Conservation (phyloP, 2,888 invertebrate genomes). For the Exocentrus adspersus region DNA sequence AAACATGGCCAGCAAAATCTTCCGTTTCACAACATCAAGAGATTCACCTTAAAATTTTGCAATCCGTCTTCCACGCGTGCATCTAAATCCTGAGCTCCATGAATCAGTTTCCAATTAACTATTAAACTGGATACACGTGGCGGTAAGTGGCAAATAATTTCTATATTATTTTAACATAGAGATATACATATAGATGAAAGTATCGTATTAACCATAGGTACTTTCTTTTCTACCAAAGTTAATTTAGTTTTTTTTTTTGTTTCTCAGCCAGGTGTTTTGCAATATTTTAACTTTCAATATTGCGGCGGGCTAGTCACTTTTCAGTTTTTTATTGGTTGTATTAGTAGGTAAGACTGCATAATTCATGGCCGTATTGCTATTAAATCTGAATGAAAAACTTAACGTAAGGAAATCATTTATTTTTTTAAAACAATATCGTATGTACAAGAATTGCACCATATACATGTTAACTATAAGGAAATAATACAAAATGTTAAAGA, state of each 20-base stretch:
- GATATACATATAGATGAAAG: constrained; percentile 2
- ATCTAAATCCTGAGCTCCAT: background rate
- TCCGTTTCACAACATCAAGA: background rate
- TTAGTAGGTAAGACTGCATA: background rate
- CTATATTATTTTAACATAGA: background rate
- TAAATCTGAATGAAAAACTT: background rate
- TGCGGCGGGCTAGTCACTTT: constrained; percentile 24
- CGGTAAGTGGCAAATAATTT: constrained; percentile 11
- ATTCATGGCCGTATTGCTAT: constrained; percentile 13
- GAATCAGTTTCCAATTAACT: constrained; percentile 11
- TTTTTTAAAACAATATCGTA: no score
- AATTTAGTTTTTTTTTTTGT: constrained; percentile 3
- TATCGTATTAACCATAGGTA: constrained; percentile 4
- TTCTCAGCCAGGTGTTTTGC: background rate
- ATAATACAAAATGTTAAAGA: no score
- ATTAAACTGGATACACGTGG: constrained; percentile 16
- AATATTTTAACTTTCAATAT: constrained; percentile 17
- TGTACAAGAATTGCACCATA: no score
- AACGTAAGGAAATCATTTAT: constrained; percentile 1
- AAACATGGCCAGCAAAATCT: constrained; percentile 2
- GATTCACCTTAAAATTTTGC: constrained; percentile 12
- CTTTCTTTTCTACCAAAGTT: constrained; percentile 12
- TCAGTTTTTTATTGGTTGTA: constrained; percentile 25
- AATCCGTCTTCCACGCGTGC: constrained; percentile 10
- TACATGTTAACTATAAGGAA: no score